Evolutionary conservation across 1,140 invertebrate species (phyloP).

Genomic region (Bathynomus jamesi): DNA sequence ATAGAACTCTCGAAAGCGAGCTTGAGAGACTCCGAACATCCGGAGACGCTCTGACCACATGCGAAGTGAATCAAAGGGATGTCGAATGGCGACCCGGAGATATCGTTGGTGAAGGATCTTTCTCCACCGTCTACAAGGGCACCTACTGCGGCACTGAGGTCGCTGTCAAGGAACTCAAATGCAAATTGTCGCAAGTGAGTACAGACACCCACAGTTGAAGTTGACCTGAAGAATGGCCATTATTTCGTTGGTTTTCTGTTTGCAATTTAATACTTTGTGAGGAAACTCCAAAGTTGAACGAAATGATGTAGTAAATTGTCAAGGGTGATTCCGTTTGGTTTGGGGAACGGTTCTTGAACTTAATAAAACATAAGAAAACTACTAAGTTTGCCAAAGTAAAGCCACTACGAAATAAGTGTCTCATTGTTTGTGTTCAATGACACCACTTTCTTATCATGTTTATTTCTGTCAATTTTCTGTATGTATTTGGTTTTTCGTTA

Average conservation of each 20-base stretch:
- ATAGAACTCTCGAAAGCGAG: constrained; percentile 30
- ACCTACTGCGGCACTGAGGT: constrained; percentile 31
- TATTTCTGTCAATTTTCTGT: too few relatives aligned
- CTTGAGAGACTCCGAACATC: constrained; percentile 24
- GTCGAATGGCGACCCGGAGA: constrained; percentile 33
- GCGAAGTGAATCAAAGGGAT: constrained; percentile 21
- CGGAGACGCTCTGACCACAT: constrained; percentile 20
- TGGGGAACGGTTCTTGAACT: background rate
- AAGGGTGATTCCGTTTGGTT: background rate
- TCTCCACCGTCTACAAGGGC: constrained; percentile 33
- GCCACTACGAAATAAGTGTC: background rate
- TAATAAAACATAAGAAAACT: background rate
- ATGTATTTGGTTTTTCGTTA: too few relatives aligned
- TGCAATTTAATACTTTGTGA: background rate
- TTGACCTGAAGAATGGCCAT: background rate
- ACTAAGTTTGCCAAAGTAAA: background rate
- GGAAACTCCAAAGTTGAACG: background rate
- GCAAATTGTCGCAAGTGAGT: constrained; percentile 31
- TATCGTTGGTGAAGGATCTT: constrained; percentile 33
- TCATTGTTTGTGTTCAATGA: background rate
- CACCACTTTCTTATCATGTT: too few relatives aligned
- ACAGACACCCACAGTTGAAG: too few relatives aligned
- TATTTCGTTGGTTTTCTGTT: background rate
- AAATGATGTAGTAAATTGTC: too few relatives aligned
- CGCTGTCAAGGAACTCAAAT: constrained; percentile 34